A percentile compares a stretch with the other conserved stretches of the same genome.
Conservation (phyloP, 2,888 invertebrate species). For the Pantelozetes paolii region DNA sequence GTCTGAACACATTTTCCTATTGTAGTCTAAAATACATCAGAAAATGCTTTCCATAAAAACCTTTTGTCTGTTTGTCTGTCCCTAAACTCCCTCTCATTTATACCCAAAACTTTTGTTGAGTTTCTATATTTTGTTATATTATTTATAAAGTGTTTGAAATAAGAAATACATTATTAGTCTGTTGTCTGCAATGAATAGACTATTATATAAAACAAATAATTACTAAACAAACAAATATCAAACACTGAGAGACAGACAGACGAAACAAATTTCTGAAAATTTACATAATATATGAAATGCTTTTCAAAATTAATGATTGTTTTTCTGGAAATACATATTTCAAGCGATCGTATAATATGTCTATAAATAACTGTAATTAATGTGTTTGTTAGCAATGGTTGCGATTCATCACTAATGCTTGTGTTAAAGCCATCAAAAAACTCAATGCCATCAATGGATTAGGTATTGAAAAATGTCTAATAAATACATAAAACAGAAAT, state of each 20-base stretch:
- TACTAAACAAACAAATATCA: background rate
- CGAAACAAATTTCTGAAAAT: background rate
- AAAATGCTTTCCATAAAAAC: too few relatives aligned
- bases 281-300: background rate
- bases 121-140: too few relatives aligned
- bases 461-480: background rate
- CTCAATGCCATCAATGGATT: background rate
- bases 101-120: too few relatives aligned
- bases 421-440: background rate
- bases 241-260: slow-evolving; percentile 5
- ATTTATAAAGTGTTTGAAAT: background rate
- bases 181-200: too few relatives aligned
- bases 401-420: too few relatives aligned
- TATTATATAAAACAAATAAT: background rate
- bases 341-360: background rate
- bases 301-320: background rate
- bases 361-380: slow-evolving; percentile 2
- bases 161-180: background rate
- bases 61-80: too few relatives aligned
- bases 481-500: background rate
- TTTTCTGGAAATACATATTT: too few relatives aligned
- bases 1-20: too few relatives aligned
- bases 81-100: too few relatives aligned
- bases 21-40: too few relatives aligned
- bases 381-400: background rate